Evolutionary conservation across 2,888 invertebrate species (phyloP).

Genomic region (Ashinkailepas kermadecensis): DNA sequence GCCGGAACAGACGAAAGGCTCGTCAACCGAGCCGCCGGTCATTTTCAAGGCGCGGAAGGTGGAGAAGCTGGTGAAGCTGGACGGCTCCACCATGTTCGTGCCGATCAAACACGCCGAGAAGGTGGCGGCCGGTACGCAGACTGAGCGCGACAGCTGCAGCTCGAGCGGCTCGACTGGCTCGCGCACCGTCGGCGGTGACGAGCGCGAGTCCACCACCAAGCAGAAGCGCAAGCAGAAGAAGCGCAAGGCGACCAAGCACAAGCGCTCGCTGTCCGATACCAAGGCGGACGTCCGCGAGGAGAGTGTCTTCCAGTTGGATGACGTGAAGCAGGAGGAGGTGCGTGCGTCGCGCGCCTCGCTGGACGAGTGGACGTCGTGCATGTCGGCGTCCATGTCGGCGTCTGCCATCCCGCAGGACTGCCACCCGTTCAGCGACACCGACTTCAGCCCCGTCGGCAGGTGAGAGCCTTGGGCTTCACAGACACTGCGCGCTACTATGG

Average conservation of each 20-base stretch:
- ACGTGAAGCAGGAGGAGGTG: conserved; percentile 26
- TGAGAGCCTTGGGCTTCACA: conserved; percentile 40
- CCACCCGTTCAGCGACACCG: conserved; percentile 90
- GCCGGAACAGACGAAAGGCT: not conserved
- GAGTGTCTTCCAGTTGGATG: conserved; percentile 33
- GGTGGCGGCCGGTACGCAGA: not conserved
- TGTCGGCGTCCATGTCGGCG: not conserved
- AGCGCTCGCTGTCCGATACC: conserved; percentile 27
- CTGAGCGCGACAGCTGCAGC: not conserved
- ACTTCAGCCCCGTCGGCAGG: conserved; percentile 62
- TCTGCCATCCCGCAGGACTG: conserved; percentile 50
- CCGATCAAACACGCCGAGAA: conserved; percentile 12
- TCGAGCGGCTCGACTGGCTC: not conserved
- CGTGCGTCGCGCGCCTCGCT: conserved; percentile 20
- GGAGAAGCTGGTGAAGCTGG: conserved; percentile 19
- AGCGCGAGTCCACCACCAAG: conserved; percentile 18
- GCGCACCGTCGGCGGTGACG: not conserved
- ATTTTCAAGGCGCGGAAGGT: conserved; percentile 15
- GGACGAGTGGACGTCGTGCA: conserved; percentile 17
- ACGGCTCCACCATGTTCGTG: conserved; percentile 19
- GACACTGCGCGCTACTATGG: too few species aligned
- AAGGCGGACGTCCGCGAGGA: conserved; percentile 9
- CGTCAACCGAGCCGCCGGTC: not conserved
- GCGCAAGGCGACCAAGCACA: conserved; percentile 31
- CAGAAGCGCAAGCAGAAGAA: conserved; percentile 31